Evolutionary conservation across 2,113 vertebrate genomes (phyloP).

Genomic region (Pan paniscus): DNA sequence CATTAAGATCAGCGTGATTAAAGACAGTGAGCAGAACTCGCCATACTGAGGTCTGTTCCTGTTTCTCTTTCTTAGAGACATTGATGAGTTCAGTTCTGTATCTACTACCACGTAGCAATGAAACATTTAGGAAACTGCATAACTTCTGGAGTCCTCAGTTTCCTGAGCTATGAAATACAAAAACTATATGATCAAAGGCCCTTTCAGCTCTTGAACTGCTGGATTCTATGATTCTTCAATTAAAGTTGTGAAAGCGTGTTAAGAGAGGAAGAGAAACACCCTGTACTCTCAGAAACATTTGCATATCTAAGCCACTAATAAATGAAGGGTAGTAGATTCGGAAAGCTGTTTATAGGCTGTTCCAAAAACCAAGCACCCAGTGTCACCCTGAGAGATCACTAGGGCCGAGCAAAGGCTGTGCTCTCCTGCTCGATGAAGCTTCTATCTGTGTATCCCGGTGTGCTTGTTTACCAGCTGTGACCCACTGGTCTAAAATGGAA

Average conservation of each 20-base stretch:
- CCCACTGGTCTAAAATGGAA: neutral
- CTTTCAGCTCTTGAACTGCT: neutral
- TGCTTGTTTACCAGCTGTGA: neutral
- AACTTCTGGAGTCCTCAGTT: conserved; percentile 6
- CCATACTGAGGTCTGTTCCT: neutral
- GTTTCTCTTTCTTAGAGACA: neutral
- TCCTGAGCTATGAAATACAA: conserved; percentile 2
- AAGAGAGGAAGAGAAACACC: neutral
- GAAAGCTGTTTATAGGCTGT: neutral
- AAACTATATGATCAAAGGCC: neutral
- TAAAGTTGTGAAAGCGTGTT: neutral
- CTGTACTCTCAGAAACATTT: neutral
- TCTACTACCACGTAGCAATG: neutral
- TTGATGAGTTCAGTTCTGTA: neutral
- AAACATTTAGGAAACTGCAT: neutral
- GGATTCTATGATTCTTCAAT: neutral
- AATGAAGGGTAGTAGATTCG: neutral
- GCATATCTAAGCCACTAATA: neutral
- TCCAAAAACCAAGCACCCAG: neutral
- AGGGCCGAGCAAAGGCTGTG: too few relatives aligned
- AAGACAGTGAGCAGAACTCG: neutral
- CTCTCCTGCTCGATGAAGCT: too few relatives aligned
- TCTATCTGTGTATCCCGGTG: neutral
- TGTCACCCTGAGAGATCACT: neutral
- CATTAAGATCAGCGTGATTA: neutral